Conservation (phyloP, 2,797 vertebrate genomes). For the Anguilla megastoma region DNA sequence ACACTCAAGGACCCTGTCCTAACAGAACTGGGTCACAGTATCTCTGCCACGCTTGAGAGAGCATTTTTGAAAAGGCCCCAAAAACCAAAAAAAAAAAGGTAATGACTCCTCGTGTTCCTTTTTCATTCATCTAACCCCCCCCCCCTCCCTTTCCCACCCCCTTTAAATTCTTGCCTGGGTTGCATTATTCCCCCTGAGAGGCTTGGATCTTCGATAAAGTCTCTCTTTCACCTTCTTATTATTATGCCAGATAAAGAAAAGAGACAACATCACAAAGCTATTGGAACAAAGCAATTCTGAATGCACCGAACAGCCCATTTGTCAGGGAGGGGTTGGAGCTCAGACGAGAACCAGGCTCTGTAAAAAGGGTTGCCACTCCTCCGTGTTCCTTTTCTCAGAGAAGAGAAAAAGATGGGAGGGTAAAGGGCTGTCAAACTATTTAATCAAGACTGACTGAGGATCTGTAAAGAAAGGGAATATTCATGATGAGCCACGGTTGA, state of each 20-base stretch:
- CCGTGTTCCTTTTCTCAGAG: constrained; percentile 30
- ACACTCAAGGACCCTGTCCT: constrained; percentile 18
- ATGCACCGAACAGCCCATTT: constrained; percentile 29
- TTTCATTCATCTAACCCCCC: constrained; percentile 20
- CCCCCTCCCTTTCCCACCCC: neutral
- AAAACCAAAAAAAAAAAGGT: constrained; percentile 5
- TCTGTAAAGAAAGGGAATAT: constrained; percentile 38
- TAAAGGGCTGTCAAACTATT: constrained; percentile 34
- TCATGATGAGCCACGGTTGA: constrained; percentile 39
- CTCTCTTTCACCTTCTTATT: constrained; percentile 37
- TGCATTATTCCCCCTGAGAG: constrained; percentile 4
- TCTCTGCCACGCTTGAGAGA: constrained; percentile 37
- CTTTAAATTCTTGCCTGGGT: constrained; percentile 34
- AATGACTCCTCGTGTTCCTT: constrained; percentile 38
- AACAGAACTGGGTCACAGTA: constrained; percentile 49
- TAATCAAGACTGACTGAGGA: constrained; percentile 43
- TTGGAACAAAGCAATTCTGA: constrained; percentile 37
- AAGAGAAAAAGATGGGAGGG: constrained; percentile 12
- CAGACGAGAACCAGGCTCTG: neutral
- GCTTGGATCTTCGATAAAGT: constrained; percentile 17
- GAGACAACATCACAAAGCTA: constrained; percentile 6
- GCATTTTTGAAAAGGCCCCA: constrained; percentile 19
- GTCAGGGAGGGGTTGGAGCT: neutral
- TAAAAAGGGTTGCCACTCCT: constrained; percentile 17
- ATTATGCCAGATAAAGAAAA: constrained; percentile 21